Percentiles rank a stretch among this genome's conserved stretches.
These are phyloP conservation scores for Tamias sibiricus DNA, from an alignment of 2,113 vertebrate genomes.

Conservation along the genomic window DNA sequence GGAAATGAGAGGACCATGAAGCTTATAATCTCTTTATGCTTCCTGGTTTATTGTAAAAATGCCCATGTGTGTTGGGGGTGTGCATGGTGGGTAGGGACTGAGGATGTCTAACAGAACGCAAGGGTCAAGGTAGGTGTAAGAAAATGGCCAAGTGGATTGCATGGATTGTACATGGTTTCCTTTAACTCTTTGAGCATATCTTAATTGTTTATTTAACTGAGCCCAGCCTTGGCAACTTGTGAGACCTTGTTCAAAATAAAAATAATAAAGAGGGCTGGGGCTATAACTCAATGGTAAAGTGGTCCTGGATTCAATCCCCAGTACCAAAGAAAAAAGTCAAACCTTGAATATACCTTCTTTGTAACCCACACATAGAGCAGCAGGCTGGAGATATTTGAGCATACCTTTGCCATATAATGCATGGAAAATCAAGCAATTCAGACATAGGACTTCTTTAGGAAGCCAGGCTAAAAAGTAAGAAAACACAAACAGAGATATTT, in stretches of 20 bases:
- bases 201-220: too few relatives aligned
- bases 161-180: too few relatives aligned
- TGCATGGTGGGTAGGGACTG: background rate
- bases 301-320: background rate
- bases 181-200: too few relatives aligned
- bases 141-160: background rate
- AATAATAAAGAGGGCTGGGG: background rate
- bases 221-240: background rate
- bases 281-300: background rate
- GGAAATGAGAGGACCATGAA: background rate
- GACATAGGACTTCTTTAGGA: background rate
- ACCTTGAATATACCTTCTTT: background rate
- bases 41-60: background rate
- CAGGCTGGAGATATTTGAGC: background rate
- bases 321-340: background rate
- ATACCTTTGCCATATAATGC: background rate
- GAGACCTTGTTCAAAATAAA: background rate
- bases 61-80: background rate
- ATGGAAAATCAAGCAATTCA: background rate
- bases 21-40: background rate
- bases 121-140: background rate
- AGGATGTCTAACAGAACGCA: background rate
- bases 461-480: background rate
- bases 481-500: background rate
- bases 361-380: background rate